Evolutionary conservation across 2,113 vertebrate species (phyloP).

Genomic region (Dicentrarchus labrax): DNA sequence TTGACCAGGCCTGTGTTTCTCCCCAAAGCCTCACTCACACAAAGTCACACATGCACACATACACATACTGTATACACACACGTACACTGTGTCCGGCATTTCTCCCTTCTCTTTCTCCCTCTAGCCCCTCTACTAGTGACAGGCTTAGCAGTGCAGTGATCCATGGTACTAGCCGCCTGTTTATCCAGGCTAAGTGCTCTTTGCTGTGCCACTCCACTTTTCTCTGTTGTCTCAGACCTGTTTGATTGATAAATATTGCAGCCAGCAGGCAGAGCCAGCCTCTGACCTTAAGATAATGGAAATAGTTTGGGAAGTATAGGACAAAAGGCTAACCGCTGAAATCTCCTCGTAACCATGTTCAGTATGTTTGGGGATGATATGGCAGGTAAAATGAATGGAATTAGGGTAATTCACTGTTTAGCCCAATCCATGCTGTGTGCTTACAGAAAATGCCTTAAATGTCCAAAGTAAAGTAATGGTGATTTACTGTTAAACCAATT

Average conservation of each 20-base stretch:
- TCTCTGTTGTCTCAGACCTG: slow-evolving; percentile 76
- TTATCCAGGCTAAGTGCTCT: slow-evolving; percentile 83
- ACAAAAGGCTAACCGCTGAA: slow-evolving; percentile 60
- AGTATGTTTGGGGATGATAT: slow-evolving; percentile 16
- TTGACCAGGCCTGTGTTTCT: slow-evolving; percentile 83
- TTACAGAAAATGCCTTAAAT: slow-evolving; percentile 2
- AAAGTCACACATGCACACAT: slow-evolving; percentile 50
- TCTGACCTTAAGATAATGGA: slow-evolving; percentile 80
- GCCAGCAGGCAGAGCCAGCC: slow-evolving; percentile 65
- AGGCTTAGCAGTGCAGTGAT: slow-evolving; percentile 83
- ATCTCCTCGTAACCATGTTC: slow-evolving; percentile 24
- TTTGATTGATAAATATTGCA: slow-evolving; percentile 84
- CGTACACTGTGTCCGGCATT: slow-evolving; percentile 54
- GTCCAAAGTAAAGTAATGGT: slow-evolving; percentile 4
- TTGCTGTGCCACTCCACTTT: slow-evolving; percentile 76
- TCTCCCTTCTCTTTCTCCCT: slow-evolving; percentile 69
- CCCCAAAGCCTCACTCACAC: slow-evolving; percentile 74
- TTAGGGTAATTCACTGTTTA: slow-evolving; percentile 30
- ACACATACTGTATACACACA: slow-evolving; percentile 35
- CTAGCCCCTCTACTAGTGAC: slow-evolving; percentile 74
- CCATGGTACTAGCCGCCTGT: slow-evolving; percentile 77
- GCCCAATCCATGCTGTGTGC: background rate
- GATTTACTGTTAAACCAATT: slow-evolving; percentile 1
- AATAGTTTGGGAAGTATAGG: slow-evolving; percentile 75
- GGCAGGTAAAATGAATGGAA: slow-evolving; percentile 59